phyloP scores from a whole-genome alignment of 2,797 vertebrate species.

The Sebastes vulpes region DNA sequence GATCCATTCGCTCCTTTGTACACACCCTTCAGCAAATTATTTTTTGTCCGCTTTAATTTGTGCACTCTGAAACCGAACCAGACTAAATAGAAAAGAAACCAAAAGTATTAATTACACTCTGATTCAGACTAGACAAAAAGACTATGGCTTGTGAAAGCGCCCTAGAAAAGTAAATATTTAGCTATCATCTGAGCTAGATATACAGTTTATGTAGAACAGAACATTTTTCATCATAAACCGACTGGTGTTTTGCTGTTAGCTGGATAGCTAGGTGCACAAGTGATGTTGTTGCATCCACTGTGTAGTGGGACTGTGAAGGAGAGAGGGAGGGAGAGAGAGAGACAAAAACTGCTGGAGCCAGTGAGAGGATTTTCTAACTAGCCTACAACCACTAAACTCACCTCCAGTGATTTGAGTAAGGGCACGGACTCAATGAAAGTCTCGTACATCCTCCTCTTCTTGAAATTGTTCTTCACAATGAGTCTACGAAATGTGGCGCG shows the following conservation, averaged over 20 bases:
- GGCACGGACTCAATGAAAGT: constrained; percentile 96
- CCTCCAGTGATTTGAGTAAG: constrained; percentile 97
- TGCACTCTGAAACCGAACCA: not conserved
- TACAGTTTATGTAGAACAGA: not conserved
- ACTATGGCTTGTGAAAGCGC: too few species aligned
- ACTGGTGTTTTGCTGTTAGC: not conserved
- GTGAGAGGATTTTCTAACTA: not conserved
- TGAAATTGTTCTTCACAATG: constrained; percentile 97
- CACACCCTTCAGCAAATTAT: not conserved
- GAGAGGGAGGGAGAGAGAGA: not conserved
- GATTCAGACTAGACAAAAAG: too few species aligned
- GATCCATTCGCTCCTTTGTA: not conserved
- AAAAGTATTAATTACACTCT: too few species aligned
- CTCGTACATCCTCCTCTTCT: constrained; percentile 96
- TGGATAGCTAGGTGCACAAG: not conserved
- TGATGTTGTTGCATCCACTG: not conserved
- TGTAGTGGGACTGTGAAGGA: not conserved
- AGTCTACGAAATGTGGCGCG: constrained; percentile 98
- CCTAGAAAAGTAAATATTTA: not conserved
- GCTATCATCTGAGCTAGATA: not conserved
- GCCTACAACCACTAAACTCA: constrained; percentile 68
- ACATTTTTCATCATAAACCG: not conserved
- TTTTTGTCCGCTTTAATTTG: not conserved
- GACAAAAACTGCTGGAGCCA: not conserved
- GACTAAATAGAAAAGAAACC: not conserved